Evolutionary conservation across 1,140 invertebrate species (phyloP).

Genomic region (Hycleus phaleratus): DNA sequence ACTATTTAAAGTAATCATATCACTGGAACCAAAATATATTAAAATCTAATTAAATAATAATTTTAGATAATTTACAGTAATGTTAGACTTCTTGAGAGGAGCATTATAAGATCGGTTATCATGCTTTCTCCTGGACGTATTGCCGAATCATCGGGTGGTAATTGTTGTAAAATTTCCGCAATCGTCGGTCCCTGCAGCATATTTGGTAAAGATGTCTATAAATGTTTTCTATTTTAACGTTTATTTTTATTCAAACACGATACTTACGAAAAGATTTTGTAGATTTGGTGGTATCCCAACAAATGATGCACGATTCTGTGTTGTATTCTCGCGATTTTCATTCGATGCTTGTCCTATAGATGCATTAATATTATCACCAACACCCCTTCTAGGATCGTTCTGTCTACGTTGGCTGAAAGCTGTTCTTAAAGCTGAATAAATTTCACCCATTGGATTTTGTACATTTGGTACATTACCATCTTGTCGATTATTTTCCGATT

Average conservation of each 20-base stretch:
- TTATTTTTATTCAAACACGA: no score
- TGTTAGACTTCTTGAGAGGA: constrained; percentile 35
- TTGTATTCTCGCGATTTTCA: neutral
- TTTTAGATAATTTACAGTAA: constrained; percentile 24
- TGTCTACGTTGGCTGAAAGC: constrained; percentile 1
- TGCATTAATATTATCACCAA: neutral
- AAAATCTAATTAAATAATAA: neutral
- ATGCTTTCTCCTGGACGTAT: constrained; percentile 41
- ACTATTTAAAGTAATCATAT: constrained; percentile 28
- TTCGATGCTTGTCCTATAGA: neutral
- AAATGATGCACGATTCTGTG: neutral
- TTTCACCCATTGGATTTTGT: constrained; percentile 5
- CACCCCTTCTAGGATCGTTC: neutral
- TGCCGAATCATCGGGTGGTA: constrained; percentile 34
- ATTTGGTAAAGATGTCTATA: neutral
- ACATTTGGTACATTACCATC: constrained; percentile 18
- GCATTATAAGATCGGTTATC: constrained; percentile 41
- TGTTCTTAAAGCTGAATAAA: constrained; percentile 4
- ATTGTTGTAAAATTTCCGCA: constrained; percentile 41
- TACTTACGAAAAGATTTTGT: no score
- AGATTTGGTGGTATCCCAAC: no score
- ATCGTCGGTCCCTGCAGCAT: constrained; percentile 36
- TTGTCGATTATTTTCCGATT: constrained; percentile 3
- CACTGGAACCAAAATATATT: constrained; percentile 23
- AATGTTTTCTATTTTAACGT: no score